Percentiles rank a stretch among this genome's conserved stretches.
Evolutionary conservation across 2,113 vertebrate species (phyloP).

Genomic region (Coptodon bakossiorum): DNA sequence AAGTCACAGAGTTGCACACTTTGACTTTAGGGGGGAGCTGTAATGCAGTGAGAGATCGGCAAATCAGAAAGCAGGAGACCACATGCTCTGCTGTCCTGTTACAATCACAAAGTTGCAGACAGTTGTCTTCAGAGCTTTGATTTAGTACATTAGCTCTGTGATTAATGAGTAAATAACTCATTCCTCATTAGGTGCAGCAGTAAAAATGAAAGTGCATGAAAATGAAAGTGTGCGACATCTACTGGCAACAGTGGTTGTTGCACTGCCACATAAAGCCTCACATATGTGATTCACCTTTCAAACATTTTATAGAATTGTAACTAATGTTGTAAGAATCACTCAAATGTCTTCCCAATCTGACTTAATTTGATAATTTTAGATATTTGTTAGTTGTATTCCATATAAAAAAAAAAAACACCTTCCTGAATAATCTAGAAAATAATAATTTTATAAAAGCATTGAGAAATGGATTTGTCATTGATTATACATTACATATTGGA

Average conservation of each 20-base stretch:
- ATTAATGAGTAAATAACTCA: not conserved
- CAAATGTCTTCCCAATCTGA: not conserved
- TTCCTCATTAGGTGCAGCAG: not conserved
- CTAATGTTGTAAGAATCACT: not conserved
- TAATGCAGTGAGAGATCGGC: accelerated
- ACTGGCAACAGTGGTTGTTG: not conserved
- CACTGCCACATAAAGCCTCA: accelerated
- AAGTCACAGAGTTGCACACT: accelerated
- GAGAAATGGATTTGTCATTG: not conserved
- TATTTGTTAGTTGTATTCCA: not conserved
- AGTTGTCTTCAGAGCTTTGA: not conserved
- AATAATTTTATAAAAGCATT: not conserved
- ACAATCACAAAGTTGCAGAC: not conserved
- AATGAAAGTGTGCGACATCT: not conserved
- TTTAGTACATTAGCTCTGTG: accelerated
- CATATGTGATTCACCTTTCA: accelerated
- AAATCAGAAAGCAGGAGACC: not conserved
- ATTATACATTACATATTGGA: accelerated
- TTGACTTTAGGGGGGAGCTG: accelerated
- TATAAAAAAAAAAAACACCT: not conserved
- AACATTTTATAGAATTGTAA: accelerated
- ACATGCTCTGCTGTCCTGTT: not conserved
- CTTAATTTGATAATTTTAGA: accelerated
- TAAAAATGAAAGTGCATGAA: not conserved
- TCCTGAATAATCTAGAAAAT: not conserved